A percentile compares a stretch with the other conserved stretches of the same genome.
Conservation (phyloP, 2,888 invertebrate species). For the Agonopterix arenella region DNA sequence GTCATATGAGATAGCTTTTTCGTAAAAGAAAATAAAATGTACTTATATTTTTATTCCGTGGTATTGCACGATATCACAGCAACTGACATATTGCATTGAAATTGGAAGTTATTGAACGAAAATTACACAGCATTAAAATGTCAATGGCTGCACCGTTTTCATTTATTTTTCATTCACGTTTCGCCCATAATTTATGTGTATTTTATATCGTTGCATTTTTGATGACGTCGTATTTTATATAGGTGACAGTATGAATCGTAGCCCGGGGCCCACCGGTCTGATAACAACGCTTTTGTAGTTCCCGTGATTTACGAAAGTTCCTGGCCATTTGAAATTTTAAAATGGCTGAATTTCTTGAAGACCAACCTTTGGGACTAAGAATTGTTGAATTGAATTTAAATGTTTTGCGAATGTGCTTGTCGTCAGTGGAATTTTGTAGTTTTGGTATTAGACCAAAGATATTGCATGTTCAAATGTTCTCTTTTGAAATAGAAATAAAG, state of each 20-base stretch:
- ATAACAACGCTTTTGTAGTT: slow-evolving; percentile 24
- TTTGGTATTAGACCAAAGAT: no score
- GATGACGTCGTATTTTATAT: slow-evolving; percentile 43
- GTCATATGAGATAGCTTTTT: no score
- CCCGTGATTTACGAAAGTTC: slow-evolving; percentile 23
- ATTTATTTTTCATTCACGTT: slow-evolving; percentile 33
- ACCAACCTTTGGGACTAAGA: slow-evolving; percentile 23
- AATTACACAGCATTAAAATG: slow-evolving; percentile 10
- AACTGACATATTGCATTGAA: background rate
- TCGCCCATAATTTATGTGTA: slow-evolving; percentile 37
- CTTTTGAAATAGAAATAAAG: no score
- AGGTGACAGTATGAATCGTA: slow-evolving; percentile 30
- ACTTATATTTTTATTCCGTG: no score
- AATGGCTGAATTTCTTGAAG: slow-evolving; percentile 28
- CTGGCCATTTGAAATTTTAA: slow-evolving; percentile 18
- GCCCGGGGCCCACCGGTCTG: slow-evolving; percentile 22
- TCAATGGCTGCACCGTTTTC: slow-evolving; percentile 15
- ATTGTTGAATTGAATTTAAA: slow-evolving; percentile 33
- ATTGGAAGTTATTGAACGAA: slow-evolving; percentile 2
- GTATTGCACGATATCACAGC: background rate
- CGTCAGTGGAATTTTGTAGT: no score
- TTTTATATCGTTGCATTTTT: slow-evolving; percentile 42
- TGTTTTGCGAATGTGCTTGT: background rate
- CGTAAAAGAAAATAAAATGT: no score
- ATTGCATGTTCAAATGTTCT: no score